These are phyloP conservation scores for Luidia sarsii DNA, from an alignment of 53 echinoderm and acorn worm genomes.

Conservation along the genomic window DNA sequence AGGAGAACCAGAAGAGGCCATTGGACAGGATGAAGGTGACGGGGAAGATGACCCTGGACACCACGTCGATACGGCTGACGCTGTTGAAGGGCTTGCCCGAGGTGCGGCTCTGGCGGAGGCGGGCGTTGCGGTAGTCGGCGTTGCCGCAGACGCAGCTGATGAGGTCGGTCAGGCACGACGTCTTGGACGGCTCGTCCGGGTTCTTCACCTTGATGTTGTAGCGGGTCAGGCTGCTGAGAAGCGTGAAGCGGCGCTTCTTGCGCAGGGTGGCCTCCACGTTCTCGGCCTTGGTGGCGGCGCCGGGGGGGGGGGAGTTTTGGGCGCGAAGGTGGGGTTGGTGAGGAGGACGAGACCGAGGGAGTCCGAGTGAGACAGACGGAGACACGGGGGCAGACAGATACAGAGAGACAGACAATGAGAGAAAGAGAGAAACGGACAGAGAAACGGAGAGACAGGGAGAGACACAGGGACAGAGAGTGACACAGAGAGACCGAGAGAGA, in stretches of 20 bases:
- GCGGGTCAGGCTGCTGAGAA: conserved; percentile 76
- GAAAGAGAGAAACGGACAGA: too few species aligned
- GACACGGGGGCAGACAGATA: too few species aligned
- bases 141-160: conserved; percentile 89
- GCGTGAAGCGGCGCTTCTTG: conserved; percentile 73
- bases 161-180: conserved; percentile 62
- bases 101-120: conserved; percentile 64
- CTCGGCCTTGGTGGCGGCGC: too few species aligned
- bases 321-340: too few species aligned
- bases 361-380: too few species aligned
- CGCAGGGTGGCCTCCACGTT: conserved; percentile 86
- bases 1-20: conserved; percentile 82
- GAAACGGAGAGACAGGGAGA: too few species aligned
- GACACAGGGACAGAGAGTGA: too few species aligned
- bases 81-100: conserved; percentile 86
- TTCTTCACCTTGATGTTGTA: conserved; percentile 69
- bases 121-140: conserved; percentile 71
- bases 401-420: too few species aligned
- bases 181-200: conserved; percentile 44
- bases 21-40: conserved; percentile 76
- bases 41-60: conserved; percentile 80
- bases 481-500: too few species aligned
- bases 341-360: too few species aligned
- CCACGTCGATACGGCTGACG: conserved; percentile 92
- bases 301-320: too few species aligned